phyloP scores from a whole-genome alignment of 1,140 invertebrate species.

The Atta colombica region DNA sequence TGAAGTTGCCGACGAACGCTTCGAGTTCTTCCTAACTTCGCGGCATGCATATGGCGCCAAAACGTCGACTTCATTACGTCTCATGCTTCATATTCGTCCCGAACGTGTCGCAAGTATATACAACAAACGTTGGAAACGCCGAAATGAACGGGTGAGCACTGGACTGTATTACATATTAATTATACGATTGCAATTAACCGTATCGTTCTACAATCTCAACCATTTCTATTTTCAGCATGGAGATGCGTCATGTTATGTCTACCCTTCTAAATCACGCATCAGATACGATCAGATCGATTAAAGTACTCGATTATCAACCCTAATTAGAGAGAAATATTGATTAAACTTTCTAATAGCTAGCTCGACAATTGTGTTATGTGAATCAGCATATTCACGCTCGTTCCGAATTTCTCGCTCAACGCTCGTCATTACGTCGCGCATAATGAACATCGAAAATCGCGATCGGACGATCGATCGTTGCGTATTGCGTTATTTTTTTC shows the following conservation, averaged over 20 bases:
- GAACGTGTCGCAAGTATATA: neutral
- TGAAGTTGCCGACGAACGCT: too few species aligned
- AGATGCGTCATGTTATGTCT: neutral
- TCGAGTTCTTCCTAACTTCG: too few species aligned
- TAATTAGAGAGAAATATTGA: neutral
- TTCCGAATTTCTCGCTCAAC: too few species aligned
- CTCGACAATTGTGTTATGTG: neutral
- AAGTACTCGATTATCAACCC: neutral
- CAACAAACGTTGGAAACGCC: too few species aligned
- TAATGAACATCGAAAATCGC: neutral
- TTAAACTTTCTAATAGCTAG: neutral
- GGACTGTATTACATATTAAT: neutral
- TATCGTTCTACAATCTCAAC: neutral
- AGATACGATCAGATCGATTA: neutral
- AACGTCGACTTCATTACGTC: too few species aligned
- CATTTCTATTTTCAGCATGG: too few species aligned
- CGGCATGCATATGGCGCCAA: too few species aligned
- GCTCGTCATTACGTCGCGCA: neutral
- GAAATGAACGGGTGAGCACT: neutral
- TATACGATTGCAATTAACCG: neutral
- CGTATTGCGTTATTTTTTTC: neutral
- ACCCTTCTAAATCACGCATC: neutral
- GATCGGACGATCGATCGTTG: neutral
- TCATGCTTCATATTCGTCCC: too few species aligned
- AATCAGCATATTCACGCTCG: too few species aligned